Base-by-base conservation (phyloP, 2,888 invertebrate species). In the Temnothorax ravouxi region DNA sequence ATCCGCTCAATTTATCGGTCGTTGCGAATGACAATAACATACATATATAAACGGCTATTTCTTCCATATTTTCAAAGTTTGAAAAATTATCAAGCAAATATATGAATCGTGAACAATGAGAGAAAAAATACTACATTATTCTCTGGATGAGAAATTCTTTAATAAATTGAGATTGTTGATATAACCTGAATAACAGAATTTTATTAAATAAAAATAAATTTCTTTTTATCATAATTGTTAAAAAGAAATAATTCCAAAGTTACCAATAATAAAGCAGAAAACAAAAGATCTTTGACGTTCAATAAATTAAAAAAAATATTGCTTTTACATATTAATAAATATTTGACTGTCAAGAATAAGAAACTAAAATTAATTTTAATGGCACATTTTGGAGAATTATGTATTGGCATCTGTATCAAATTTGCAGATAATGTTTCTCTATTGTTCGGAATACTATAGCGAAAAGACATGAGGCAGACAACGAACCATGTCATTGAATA, bases 381-480 rank as follows among this genome's bases (percentile, higher is more conserved):
- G 18, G 11, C 41, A n/a, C 13, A 44, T 18, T 72, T 72, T 41
- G 13, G 11, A 44, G 4, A 29, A 18, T 29, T 41, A 29, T 29
- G 3, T 29, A 13, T 3, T 74, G 13, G 18, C 18, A 54, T 71
- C 15, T 21, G 18, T 21, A 25, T 29, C 6, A 21, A 62, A 76
- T 50, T 66, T 76, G 2, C 21, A 21, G 13, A 62, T 34, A 44
- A 64, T 50, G 15, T 15, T 75, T 25, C 15, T 61, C 34, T 21
- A 75, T 75, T 66, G 66, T 76, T 76, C 9, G 15, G 15, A 75
- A 64, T 50, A 50, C 66, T 76, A 76, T 76, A 76, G 75, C 21
- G 13, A 76, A 76, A 25, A 44, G 38, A 76, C 18, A 8, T 64
- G 66, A 61, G 61, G n/a, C 13, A 74, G 61, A 76, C 34, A 61